Evolutionary conservation across 2,888 invertebrate genomes (phyloP).

Genomic region (Drosophila siamana): DNA sequence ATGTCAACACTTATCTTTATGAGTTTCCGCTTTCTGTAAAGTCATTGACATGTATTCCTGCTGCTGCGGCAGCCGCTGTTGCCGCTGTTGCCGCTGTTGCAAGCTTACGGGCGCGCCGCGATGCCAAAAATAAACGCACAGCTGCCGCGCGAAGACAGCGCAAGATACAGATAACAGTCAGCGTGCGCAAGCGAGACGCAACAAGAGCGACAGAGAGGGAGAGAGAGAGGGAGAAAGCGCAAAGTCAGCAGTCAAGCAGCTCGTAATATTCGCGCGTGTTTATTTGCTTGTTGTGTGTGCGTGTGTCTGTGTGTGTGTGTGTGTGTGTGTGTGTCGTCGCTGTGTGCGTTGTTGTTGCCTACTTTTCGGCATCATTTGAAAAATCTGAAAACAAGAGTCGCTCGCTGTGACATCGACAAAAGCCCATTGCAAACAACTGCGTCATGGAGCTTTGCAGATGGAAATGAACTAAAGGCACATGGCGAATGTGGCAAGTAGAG

Average conservation of each 20-base stretch:
- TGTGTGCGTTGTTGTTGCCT: constrained; percentile 42
- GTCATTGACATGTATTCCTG: constrained; percentile 83
- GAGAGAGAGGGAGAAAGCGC: constrained; percentile 4
- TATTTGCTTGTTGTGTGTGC: no score
- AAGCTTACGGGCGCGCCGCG: constrained; percentile 44
- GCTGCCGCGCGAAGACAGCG: constrained; percentile 37
- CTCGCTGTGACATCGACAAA: constrained; percentile 37
- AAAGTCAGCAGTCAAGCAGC: constrained; percentile 53
- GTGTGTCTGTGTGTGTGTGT: constrained; percentile 8
- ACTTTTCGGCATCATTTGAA: constrained; percentile 59
- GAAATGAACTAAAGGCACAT: constrained; percentile 19
- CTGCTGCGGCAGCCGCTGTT: constrained; percentile 42
- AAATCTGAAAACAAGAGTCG: constrained; percentile 49
- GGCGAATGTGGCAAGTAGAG: neutral
- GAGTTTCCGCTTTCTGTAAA: constrained; percentile 84
- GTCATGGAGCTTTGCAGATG: constrained; percentile 39
- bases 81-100: constrained; percentile 35
- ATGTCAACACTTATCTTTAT: constrained; percentile 84
- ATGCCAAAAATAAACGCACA: constrained; percentile 66
- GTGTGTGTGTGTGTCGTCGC: constrained; percentile 13
- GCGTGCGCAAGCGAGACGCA: no score
- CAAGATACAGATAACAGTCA: constrained; percentile 4
- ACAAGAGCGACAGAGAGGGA: constrained; percentile 1
- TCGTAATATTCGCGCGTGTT: constrained; percentile 69
- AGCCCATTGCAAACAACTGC: constrained; percentile 55